Evolutionary conservation across 2,888 invertebrate genomes (phyloP), one percentile per base, ranked within the genome.

Genomic region (Protonemura montana): DNA sequence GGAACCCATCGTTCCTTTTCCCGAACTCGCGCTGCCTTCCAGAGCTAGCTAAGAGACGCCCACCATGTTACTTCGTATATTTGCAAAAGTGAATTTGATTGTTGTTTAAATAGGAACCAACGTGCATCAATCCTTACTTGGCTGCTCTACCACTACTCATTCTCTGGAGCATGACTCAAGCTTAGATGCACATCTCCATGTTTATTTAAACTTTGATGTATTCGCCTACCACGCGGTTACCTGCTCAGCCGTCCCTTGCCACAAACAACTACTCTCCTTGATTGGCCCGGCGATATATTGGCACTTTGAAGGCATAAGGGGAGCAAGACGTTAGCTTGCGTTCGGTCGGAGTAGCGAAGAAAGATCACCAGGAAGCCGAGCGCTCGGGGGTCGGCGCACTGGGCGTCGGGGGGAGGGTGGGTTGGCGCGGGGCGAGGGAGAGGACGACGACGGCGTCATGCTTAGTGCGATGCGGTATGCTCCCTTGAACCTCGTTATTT

Each of bases 341-440:
- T 59, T 10, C 59, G 59, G 7, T 59, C 59, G 59, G 59, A 7
- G 0, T 81, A 81, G 30, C 21, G 81, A 81, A 81, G 81, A 81
- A 81, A 27, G 81, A 81, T 81, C 81, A 81, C 81, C 81, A 59
- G 81, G 27, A 29, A 27, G 81, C 81, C 30, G 30, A 81, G 13
- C 80, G 6, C 80, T 80, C 80, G 41, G 41, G 41, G 6, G 41
- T 41, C 41, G 41, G 41, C 41, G 41, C 13, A n/a, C 13, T 5
- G 41, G 41, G 41, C 41, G 41, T 41, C 13, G 41, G 41, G 41
- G 13, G 59, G 6, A 16, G 59, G 59, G 59, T 59, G 59, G 59
- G 59, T 21, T 21, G 21, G 13, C n/a, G n/a, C n/a, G 59, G 59
- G 59, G 59, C 16, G 13, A 13, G 59, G 59, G 59, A 13, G 41